phyloP scores from a whole-genome alignment of 2,113 vertebrate species.

The Atrichornis clamosus region DNA sequence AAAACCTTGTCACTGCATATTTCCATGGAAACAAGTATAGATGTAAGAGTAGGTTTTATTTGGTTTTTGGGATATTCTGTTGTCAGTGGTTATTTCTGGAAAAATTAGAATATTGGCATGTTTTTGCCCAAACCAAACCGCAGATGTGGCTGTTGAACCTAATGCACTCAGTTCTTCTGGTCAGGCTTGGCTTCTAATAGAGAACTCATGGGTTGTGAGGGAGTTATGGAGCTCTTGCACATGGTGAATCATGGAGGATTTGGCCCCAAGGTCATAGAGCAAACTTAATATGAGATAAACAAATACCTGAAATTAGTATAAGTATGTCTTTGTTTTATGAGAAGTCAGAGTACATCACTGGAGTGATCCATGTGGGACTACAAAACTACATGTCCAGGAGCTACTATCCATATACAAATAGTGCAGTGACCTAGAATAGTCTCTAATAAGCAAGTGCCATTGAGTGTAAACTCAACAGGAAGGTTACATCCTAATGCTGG shows the following conservation, averaged over 20 bases:
- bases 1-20: neutral
- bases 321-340: neutral
- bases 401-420: neutral
- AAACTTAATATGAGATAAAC: neutral
- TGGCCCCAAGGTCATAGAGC: neutral
- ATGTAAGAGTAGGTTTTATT: neutral
- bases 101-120: neutral
- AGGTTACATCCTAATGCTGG: neutral
- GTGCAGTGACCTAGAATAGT: neutral
- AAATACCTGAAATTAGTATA: neutral
- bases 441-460: neutral
- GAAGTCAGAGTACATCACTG: neutral
- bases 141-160: neutral
- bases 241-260: neutral
- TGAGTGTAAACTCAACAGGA: neutral
- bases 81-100: neutral
- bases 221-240: neutral
- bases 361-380: neutral
- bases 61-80: neutral
- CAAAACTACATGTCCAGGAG: neutral
- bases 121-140: neutral
- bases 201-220: neutral
- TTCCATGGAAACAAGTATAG: conserved; percentile 20
- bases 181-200: neutral
- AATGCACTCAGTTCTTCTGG: neutral